These are phyloP conservation scores for Tetragonula carbonaria DNA, from an alignment of 2,888 invertebrate genomes.

Conservation along the genomic window DNA sequence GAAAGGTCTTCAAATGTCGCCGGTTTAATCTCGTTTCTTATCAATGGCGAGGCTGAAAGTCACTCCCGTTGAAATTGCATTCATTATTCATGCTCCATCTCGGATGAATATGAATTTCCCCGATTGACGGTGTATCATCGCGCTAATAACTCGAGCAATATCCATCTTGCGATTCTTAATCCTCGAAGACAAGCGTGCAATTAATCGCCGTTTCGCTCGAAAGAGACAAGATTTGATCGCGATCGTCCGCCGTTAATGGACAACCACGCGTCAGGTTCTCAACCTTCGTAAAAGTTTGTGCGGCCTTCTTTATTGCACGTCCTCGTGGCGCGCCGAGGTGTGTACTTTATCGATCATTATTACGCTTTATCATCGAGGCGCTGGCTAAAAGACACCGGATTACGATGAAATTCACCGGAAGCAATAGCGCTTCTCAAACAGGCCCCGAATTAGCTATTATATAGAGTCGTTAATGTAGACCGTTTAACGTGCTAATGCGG, in stretches of 20 bases:
- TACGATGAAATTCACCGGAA: slow-evolving; percentile 58
- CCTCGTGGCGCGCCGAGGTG: neutral
- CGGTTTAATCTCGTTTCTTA: neutral
- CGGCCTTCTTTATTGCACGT: neutral
- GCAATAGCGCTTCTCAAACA: slow-evolving; percentile 32
- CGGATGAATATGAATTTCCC: slow-evolving; percentile 37
- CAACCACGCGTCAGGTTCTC: neutral
- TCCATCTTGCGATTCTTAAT: neutral
- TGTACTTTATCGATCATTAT: slow-evolving; percentile 49
- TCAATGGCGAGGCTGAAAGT: slow-evolving; percentile 10
- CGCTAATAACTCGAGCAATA: neutral
- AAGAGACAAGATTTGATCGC: neutral
- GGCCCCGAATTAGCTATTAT: slow-evolving; percentile 50
- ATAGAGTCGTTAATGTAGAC: slow-evolving; percentile 60
- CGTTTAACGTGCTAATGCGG: slow-evolving; percentile 61
- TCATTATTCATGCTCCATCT: slow-evolving; percentile 17
- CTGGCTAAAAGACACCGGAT: slow-evolving; percentile 1
- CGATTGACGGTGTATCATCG: slow-evolving; percentile 22
- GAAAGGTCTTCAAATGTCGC: neutral
- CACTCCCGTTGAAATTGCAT: slow-evolving; percentile 1
- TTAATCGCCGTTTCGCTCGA: slow-evolving; percentile 14
- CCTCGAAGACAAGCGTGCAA: slow-evolving; percentile 7
- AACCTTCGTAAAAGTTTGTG: slow-evolving; percentile 21
- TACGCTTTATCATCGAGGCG: neutral
- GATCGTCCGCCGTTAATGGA: neutral